Evolutionary conservation across 2,888 invertebrate genomes (phyloP).

Genomic region (Mesochorus sp.): DNA sequence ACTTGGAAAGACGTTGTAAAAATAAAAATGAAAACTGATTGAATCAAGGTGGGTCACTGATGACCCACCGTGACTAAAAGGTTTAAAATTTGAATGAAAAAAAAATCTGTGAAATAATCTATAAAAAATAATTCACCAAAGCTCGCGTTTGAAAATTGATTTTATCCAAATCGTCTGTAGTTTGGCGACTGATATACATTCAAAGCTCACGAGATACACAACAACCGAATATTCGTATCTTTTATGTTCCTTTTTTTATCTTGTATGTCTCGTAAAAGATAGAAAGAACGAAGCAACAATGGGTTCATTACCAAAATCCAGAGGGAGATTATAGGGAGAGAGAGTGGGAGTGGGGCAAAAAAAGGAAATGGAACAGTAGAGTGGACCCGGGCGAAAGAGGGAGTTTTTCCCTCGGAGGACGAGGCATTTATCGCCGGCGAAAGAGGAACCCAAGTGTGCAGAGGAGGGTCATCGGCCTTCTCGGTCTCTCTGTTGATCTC

Average conservation of each 20-base stretch:
- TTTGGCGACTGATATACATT: no score
- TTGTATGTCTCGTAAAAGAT: slow-evolving; percentile 32
- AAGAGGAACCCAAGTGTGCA: slow-evolving; percentile 27
- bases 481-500: slow-evolving; percentile 45
- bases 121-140: no score
- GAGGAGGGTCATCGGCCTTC: slow-evolving; percentile 57
- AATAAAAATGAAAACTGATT: no score
- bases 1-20: no score
- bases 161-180: no score
- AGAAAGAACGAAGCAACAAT: slow-evolving; percentile 63
- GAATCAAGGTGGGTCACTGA: no score
- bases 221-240: slow-evolving; percentile 18
- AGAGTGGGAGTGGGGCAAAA: not conserved
- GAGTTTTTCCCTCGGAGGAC: slow-evolving; percentile 35
- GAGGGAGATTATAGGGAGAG: not conserved
- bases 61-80: no score
- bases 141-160: no score
- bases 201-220: no score
- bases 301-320: slow-evolving; percentile 68
- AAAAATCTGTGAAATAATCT: no score
- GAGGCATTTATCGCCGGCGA: slow-evolving; percentile 55
- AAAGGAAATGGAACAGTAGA: not conserved
- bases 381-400: not conserved
- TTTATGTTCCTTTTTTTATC: not conserved
- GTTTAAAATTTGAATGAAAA: no score